Evolutionary conservation across 2,113 vertebrate genomes (phyloP), one percentile per base, ranked within the genome.

Genomic region (Siniperca chuatsi): DNA sequence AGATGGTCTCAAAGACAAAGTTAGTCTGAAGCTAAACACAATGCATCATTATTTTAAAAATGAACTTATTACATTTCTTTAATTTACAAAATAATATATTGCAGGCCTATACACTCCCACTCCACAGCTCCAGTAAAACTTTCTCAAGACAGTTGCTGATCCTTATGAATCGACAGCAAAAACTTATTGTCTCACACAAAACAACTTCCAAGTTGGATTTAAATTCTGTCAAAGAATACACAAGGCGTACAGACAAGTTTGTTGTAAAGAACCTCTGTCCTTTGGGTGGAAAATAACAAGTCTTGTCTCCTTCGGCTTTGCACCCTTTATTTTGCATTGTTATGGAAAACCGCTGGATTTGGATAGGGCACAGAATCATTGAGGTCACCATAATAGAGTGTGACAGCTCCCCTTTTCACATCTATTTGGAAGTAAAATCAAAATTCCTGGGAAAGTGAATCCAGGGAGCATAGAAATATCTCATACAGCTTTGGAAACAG

Each of bases 311-410:
- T 91, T 91, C 85, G 54, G 92, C 88, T 93, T 93, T 94, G 87
- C 92, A 91, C 94, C 89, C 90, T 93, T 92, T 93, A 93, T 93
- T 92, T 94, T 92, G 89, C 85, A 94, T 95, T 95, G 95, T 95
- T 94, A 94, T 94, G 95, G 91, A 94, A 95, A 95, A 94, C 93
- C 90, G 8, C 93, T 94, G 94, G 93, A 94, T 94, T 89, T 93
- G 93, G 93, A 93, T 64, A 90, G 90, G 92, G 92, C 92, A 92
- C 86, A 89, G 87, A 92, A 93, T 93, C 94, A 92, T 93, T 93
- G 91, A 94, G 91, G 91, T 93, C 90, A 92, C 90, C 78, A 93
- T 94, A 95, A 95, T 95, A 72, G 91, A 94, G 90, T 92, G 93
- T 95, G 93, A 95, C 94, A 95, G 94, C 92, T 93, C 80, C 81